Base-by-base conservation (phyloP, 2,797 vertebrate species). In the Sitta carolinensis region DNA sequence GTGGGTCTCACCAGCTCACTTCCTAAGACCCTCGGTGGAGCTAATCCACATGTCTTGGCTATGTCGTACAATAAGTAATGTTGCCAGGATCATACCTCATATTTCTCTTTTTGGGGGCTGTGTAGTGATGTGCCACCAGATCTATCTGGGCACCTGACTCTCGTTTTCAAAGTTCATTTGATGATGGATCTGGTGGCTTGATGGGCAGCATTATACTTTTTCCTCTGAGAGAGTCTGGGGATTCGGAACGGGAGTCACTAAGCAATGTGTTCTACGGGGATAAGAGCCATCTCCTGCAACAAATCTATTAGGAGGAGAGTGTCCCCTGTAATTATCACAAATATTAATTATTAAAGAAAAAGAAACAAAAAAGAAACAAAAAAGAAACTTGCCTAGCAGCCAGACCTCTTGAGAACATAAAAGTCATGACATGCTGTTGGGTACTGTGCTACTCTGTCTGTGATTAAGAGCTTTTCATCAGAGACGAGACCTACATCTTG, bases 61-160 rank as follows among this genome's bases (percentile, higher is more conserved):
- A 93, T 95, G 94, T 97, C 5, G 82, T 96, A 92, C 92, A 77
- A 96, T 93, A 86, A 95, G 91, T 96, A 97, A 96, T 96, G 93
- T 97, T 96, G 96, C 96, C 96, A 97, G 95, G 96, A 95, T 93
- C 95, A 96, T 96, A 96, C 68, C 77, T 96, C 96, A 96, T 96
- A 84, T 84, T 93, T 96, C 74, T 87, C 94, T 90, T 96, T 96
- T 94, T 76, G 94, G 91, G 94, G 95, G 84, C 84, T 96, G 93
- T 87, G 34, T 77, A 96, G 94, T 96, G 92, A 87, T 9, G 89
- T 96, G 94, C 96, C 94, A 95, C 94, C 93, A 96, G 94, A 97
- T 93, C 94, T 94, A 95, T 97, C 91, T 92, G 89, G 95, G 93
- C 94, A 95, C 91, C 85, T 89, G 94, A 82, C 94, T 93, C 92